Evolutionary conservation across 2,113 vertebrate species (phyloP), one percentile per base, ranked within the genome.

Genomic region (Heterocephalus glaber): DNA sequence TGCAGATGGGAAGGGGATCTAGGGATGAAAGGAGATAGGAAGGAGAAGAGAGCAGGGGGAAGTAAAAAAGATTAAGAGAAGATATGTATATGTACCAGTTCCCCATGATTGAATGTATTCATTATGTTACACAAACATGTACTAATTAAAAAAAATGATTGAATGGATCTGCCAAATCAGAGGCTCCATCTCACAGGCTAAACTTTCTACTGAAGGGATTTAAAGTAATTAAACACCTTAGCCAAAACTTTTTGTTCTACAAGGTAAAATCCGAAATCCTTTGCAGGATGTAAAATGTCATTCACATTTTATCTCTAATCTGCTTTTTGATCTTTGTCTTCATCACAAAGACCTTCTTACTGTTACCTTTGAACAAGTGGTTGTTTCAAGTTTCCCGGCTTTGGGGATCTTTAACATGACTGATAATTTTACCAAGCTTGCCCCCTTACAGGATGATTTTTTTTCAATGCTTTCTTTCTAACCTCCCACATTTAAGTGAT

Each of bases 381-480:
- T n/a, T 17, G 30, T 84, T 94, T 77, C 65, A 79, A 92, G 82
- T 77, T 87, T 92, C 83, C 63, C 47, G 92, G 44, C 47, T 85
- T 94, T 89, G 49, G 35, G 14, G 11, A 49, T n/a, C 44, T 85
- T 89, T 90, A 95, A 41, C 5, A 54, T 63, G 20, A 84, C 28
- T 54, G 68, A 85, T 86, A 44, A 38, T 38, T 82, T 82, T 54
- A 60, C 14, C 14, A 79, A 68, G 60, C 4, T 66, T 82, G n/a
- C n/a, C 52, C 60, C 65, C 79, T 47, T 86, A 90, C 30, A 95
- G 63, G 96, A 88, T 77, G 44, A 90, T 81, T 79, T 94, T 92
- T 56, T 49, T 81, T 70, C 12, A 81, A 13, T 24, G 63, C 28
- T 61, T 85, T 65, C 81, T 92, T 86, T 76, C 77, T 56, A 96